phyloP scores from a whole-genome alignment of 2,888 invertebrate genomes.

The Amiota mariae region DNA sequence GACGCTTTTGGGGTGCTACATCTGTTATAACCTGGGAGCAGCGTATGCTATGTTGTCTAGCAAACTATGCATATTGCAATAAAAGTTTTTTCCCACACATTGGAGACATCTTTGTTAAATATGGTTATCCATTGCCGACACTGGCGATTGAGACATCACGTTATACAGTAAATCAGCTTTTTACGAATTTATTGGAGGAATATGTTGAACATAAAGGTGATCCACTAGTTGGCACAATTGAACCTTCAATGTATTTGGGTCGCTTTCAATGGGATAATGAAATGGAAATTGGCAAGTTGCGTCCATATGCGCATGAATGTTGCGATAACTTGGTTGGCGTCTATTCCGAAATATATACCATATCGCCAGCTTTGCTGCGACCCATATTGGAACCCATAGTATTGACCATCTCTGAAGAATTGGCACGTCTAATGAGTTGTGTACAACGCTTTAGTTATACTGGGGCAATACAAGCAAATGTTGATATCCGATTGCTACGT shows the following conservation, averaged over 20 bases:
- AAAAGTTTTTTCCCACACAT: slow-evolving; percentile 83
- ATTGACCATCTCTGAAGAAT: slow-evolving; percentile 93
- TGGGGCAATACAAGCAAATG: slow-evolving; percentile 85
- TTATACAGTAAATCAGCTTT: slow-evolving; percentile 76
- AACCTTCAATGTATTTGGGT: slow-evolving; percentile 95
- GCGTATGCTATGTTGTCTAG: slow-evolving; percentile 86
- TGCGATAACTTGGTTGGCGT: slow-evolving; percentile 83
- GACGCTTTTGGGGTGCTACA: slow-evolving; percentile 53
- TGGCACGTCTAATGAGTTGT: slow-evolving; percentile 89
- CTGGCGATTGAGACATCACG: slow-evolving; percentile 81
- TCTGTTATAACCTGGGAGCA: slow-evolving; percentile 81
- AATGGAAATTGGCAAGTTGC: slow-evolving; percentile 82
- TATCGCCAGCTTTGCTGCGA: slow-evolving; percentile 85
- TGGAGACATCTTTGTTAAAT: slow-evolving; percentile 77
- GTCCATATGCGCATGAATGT: slow-evolving; percentile 92
- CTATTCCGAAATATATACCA: slow-evolving; percentile 75
- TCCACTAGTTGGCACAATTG: slow-evolving; percentile 95
- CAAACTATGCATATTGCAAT: slow-evolving; percentile 90
- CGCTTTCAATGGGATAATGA: slow-evolving; percentile 89
- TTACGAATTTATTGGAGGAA: slow-evolving; percentile 79
- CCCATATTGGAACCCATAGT: slow-evolving; percentile 85
- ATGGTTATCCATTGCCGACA: slow-evolving; percentile 84
- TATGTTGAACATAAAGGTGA: slow-evolving; percentile 93
- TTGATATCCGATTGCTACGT: slow-evolving; percentile 82
- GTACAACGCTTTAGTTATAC: slow-evolving; percentile 80